Evolutionary conservation across 1,140 invertebrate species (phyloP).

Genomic region (Reticulitermes speratus): DNA sequence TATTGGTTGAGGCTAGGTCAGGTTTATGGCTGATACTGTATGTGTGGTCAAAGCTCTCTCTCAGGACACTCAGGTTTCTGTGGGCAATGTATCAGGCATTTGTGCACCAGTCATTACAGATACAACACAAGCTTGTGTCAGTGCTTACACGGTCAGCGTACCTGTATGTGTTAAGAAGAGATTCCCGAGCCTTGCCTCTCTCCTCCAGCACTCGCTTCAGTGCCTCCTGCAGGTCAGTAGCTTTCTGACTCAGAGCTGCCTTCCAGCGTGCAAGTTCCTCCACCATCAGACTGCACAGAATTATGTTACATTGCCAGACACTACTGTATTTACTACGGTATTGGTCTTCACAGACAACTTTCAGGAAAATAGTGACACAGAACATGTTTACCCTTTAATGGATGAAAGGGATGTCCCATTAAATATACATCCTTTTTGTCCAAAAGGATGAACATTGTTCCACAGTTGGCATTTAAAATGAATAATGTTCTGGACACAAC

Average conservation of each 20-base stretch:
- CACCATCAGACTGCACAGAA: constrained; percentile 71
- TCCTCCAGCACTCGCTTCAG: constrained; percentile 75
- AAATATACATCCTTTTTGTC: no score
- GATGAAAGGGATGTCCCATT: no score
- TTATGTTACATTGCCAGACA: neutral
- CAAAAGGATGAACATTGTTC: no score
- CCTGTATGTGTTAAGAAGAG: constrained; percentile 67
- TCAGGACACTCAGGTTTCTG: constrained; percentile 47
- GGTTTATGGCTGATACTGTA: constrained; percentile 37
- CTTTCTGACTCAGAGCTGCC: constrained; percentile 71
- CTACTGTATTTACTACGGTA: neutral
- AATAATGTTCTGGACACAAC: no score
- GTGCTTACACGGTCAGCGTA: constrained; percentile 47
- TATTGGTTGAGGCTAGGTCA: constrained; percentile 49
- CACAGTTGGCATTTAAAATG: no score
- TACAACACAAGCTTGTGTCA: constrained; percentile 24
- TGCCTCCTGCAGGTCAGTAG: constrained; percentile 71
- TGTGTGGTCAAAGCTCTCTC: constrained; percentile 49
- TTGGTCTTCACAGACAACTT: no score
- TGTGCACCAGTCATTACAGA: neutral
- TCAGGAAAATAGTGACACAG: no score
- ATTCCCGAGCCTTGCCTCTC: constrained; percentile 65
- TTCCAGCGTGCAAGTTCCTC: constrained; percentile 87
- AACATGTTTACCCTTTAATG: no score
- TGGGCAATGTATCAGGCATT: neutral